These are phyloP conservation scores for Volucella zonaria DNA, from an alignment of 2,888 invertebrate genomes.

Conservation along the genomic window DNA sequence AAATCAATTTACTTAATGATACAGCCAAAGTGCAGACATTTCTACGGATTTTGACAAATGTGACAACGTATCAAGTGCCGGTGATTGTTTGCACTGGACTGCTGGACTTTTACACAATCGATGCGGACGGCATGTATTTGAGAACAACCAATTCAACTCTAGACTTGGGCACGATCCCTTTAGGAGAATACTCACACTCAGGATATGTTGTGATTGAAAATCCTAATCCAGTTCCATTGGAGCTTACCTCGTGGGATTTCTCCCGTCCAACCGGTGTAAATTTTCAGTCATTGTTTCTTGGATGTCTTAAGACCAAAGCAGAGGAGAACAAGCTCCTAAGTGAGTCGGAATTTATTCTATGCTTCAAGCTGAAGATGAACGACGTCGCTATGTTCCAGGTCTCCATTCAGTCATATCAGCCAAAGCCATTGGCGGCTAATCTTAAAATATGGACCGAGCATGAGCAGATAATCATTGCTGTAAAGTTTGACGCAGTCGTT, in stretches of 20 bases:
- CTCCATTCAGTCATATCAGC: conserved; percentile 86
- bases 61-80: conserved; percentile 83
- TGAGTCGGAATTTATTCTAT: conserved; percentile 76
- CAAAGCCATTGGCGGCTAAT: conserved; percentile 87
- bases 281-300: conserved; percentile 83
- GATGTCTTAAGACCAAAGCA: conserved; percentile 82
- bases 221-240: conserved; percentile 80
- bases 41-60: conserved; percentile 83
- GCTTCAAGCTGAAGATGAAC: conserved; percentile 77
- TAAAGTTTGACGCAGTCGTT: conserved; percentile 89
- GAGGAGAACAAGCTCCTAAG: conserved; percentile 68
- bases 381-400: conserved; percentile 85
- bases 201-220: conserved; percentile 80
- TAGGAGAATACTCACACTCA: conserved; percentile 79
- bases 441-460: conserved; percentile 89
- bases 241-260: conserved; percentile 80
- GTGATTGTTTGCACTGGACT: conserved; percentile 83
- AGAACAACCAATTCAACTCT: conserved; percentile 78
- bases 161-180: conserved; percentile 81
- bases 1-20: conserved; percentile 78
- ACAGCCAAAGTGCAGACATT: conserved; percentile 77
- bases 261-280: conserved; percentile 79
- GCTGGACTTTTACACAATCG: conserved; percentile 80
- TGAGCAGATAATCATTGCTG: conserved; percentile 88
- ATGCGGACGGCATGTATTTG: conserved; percentile 74